Evolutionary conservation across 2,113 vertebrate species (phyloP).

Genomic region (Elephantulus edwardii): DNA sequence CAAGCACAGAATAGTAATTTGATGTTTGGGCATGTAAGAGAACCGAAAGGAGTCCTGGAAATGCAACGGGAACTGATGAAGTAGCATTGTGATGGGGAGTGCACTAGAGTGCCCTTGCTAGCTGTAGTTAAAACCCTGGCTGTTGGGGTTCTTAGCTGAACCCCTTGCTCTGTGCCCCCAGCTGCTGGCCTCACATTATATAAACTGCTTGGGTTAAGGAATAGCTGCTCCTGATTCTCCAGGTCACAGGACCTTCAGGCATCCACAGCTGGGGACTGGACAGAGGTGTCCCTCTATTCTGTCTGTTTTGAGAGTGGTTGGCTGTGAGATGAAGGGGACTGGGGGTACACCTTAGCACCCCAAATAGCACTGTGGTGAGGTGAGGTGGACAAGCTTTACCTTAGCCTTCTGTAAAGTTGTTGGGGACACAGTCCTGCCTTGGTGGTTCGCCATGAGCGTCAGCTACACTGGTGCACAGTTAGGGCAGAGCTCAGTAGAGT

Average conservation of each 20-base stretch:
- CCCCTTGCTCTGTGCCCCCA: background rate
- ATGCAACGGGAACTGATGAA: background rate
- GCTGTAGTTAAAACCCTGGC: too few species aligned
- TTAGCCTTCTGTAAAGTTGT: background rate
- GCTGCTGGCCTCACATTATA: background rate
- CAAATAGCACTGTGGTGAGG: background rate
- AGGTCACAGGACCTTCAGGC: background rate
- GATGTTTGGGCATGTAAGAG: background rate
- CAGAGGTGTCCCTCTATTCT: too few species aligned
- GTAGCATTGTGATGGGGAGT: background rate
- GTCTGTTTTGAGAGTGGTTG: background rate
- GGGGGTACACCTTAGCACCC: background rate
- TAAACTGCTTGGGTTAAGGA: background rate
- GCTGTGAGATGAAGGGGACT: background rate
- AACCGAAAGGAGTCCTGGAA: background rate
- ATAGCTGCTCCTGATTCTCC: background rate
- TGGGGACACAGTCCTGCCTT: background rate
- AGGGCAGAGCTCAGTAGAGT: background rate
- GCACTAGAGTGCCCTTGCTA: too few species aligned
- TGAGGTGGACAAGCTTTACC: too few species aligned
- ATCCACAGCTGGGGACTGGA: background rate
- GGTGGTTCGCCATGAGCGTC: background rate
- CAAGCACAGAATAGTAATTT: background rate
- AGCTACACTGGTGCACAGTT: accelerated
- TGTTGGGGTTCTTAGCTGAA: background rate